These are phyloP conservation scores for Trachymyrmex septentrionalis DNA, from an alignment of 1,140 invertebrate genomes.

Conservation along the genomic window DNA sequence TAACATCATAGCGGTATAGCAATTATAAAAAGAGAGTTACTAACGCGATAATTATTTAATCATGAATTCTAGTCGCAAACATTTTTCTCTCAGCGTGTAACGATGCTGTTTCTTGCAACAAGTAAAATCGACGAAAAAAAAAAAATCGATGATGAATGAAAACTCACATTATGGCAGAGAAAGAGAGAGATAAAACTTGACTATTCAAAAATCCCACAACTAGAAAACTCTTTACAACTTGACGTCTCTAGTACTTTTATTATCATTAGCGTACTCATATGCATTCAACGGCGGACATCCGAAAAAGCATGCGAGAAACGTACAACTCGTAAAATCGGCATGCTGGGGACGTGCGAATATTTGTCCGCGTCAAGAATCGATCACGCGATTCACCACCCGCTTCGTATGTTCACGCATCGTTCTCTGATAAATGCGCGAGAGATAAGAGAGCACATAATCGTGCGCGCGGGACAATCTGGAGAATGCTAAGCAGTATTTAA, in stretches of 20 bases:
- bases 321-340: constrained; percentile 19
- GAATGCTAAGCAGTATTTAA: constrained; percentile 75
- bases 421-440: constrained; percentile 61
- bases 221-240: not conserved
- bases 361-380: constrained; percentile 38
- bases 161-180: not conserved
- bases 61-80: no score
- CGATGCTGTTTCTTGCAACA: not conserved
- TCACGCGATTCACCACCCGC: constrained; percentile 23
- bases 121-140: not conserved
- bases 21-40: no score
- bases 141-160: not conserved
- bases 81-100: no score
- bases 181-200: not conserved
- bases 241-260: constrained; percentile 1
- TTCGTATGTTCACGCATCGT: constrained; percentile 44
- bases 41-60: no score
- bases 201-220: not conserved
- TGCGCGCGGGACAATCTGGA: constrained; percentile 61
- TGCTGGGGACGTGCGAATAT: constrained; percentile 31
- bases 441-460: constrained; percentile 71
- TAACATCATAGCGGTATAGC: no score
- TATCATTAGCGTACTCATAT: not conserved
- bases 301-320: not conserved
- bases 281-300: no score